Evolutionary conservation across 2,888 invertebrate genomes (phyloP), one percentile per base, ranked within the genome.

Genomic region (Drosophila setosimentum): DNA sequence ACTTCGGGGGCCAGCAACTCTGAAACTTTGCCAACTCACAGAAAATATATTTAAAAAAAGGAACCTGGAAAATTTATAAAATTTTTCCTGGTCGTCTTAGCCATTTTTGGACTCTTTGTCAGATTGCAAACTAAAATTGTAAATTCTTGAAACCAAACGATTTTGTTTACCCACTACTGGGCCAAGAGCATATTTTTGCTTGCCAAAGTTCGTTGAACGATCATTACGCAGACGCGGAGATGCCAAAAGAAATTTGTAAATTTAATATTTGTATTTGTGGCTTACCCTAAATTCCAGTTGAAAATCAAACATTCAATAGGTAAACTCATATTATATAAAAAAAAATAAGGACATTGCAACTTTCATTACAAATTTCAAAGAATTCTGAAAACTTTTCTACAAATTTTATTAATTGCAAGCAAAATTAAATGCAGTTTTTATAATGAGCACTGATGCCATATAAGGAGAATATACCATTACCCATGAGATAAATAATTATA

Each of bases 61-160:
- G 10, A 55, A 33, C 29, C 57, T 13, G 18, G n/a, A 83, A 78
- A 78, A 75, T 81, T 88, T 83, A 81, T 86, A 83, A 76, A 83
- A 81, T 83, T 85, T 80, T 75, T 71, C 51, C 60, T 69, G 72
- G 60, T 58, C 58, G 78, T 69, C 85, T 78, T 54, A 67, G 74
- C 64, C 75, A 69, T 83, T 73, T 82, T 62, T 68, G 66, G 61
- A 57, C 54, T 59, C 64, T 78, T 68, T 87, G 73, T 80, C 81
- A 83, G 89, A 87, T 84, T 79, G 80, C 83, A 71, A 87, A 73
- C 80, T 89, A 78, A 87, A 78, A 87, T 82, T 89, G 68, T 76
- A 89, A 84, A 89, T 84, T 89, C 76, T 64, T 59, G 75, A 24
- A 51, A 62, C 73, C 72, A 75, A 89, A 85, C 77, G 90, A 77